Conservation (phyloP, 1,140 invertebrate species). For the Aleiodes sp. region DNA sequence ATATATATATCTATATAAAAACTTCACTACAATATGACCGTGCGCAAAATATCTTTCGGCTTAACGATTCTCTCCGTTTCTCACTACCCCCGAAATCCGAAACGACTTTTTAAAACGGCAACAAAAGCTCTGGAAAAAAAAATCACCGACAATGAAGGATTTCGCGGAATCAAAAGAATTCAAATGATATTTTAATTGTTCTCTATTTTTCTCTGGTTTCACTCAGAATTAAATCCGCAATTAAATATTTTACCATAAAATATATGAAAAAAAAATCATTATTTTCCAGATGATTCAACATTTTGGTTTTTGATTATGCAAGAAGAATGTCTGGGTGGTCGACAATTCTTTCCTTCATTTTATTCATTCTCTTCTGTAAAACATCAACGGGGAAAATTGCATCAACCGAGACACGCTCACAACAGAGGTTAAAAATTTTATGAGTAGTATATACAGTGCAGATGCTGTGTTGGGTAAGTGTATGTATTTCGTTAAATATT, state of each 20-base stretch:
- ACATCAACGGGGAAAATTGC: conserved; percentile 6
- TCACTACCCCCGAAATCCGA: not conserved
- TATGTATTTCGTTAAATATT: too few relatives aligned
- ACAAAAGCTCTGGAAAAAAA: not conserved
- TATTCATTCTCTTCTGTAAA: too few relatives aligned
- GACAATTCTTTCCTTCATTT: not conserved
- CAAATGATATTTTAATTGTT: not conserved
- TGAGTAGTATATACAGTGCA: not conserved
- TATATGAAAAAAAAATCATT: not conserved
- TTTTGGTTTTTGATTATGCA: not conserved
- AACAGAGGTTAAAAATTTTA: not conserved
- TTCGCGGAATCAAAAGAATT: too few relatives aligned
- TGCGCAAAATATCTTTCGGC: not conserved
- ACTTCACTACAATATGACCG: not conserved
- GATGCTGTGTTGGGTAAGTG: not conserved
- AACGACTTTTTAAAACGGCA: conserved; percentile 9
- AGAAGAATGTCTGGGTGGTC: conserved; percentile 2
- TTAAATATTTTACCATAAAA: not conserved
- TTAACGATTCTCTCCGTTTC: not conserved
- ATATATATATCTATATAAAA: not conserved
- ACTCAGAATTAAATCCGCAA: too few relatives aligned
- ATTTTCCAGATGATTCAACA: not conserved
- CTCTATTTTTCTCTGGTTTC: too few relatives aligned
- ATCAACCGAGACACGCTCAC: not conserved
- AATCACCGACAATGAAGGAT: too few relatives aligned